These are phyloP conservation scores for Rhynchophorus ferrugineus DNA, from an alignment of 1,140 invertebrate genomes.

Conservation along the genomic window DNA sequence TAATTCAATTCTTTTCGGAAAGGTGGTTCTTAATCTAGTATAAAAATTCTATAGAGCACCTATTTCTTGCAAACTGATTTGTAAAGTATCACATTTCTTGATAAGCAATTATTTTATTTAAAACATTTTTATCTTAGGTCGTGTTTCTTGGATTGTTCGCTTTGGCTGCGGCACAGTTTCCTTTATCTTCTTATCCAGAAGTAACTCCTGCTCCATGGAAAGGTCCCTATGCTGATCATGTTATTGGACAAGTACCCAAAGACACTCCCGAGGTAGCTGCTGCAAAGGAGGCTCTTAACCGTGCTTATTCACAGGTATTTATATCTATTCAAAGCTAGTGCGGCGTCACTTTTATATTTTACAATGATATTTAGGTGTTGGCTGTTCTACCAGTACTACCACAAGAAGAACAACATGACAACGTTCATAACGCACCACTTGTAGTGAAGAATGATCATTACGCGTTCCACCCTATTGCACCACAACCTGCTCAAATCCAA, in stretches of 20 bases:
- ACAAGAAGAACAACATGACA: slow-evolving; percentile 11
- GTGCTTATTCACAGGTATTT: slow-evolving; percentile 13
- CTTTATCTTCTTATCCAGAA: not conserved
- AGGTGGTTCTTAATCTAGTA: too few relatives aligned
- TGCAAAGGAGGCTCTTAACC: slow-evolving; percentile 14
- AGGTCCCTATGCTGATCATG: slow-evolving; percentile 19
- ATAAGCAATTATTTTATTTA: too few relatives aligned
- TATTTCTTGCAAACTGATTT: too few relatives aligned
- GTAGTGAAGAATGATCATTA: not conserved
- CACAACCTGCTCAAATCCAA: not conserved
- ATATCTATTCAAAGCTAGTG: not conserved
- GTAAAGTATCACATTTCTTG: too few relatives aligned
- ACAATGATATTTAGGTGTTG: slow-evolving; percentile 1
- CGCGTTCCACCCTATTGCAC: not conserved
- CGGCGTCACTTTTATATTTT: not conserved
- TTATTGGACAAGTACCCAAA: slow-evolving; percentile 12
- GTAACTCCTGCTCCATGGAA: slow-evolving; percentile 13
- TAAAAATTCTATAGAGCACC: too few relatives aligned
- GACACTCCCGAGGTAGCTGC: slow-evolving; percentile 28
- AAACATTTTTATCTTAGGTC: too few relatives aligned
- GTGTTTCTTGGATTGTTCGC: not conserved
- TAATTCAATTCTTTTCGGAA: too few relatives aligned
- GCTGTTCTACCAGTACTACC: slow-evolving; percentile 14
- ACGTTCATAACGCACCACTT: not conserved
- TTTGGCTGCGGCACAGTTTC: not conserved